Percentiles rank a stretch among this genome's conserved stretches.
These are phyloP conservation scores for Grammomys surdaster DNA, from an alignment of 2,113 vertebrate genomes.

Conservation along the genomic window DNA sequence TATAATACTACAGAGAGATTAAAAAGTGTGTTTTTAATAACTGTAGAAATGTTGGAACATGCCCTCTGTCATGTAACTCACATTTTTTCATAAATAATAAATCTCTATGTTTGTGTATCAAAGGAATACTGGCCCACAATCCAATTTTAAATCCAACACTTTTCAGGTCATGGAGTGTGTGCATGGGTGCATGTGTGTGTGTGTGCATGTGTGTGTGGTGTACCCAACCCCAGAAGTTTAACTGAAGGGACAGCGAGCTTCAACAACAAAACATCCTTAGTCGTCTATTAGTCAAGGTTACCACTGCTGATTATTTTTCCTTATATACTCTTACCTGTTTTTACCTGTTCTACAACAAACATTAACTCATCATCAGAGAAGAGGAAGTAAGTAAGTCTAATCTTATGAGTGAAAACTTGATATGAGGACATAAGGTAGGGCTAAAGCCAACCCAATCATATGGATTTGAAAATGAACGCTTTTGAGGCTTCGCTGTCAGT, in stretches of 20 bases:
- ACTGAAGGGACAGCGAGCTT: neutral
- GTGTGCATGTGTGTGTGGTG: neutral
- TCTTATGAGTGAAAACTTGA: neutral
- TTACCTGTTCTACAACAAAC: neutral
- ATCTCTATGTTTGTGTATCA: conserved; percentile 15
- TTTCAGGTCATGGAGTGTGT: neutral
- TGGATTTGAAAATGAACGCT: neutral
- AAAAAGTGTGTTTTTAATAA: conserved; percentile 17
- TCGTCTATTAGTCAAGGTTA: neutral
- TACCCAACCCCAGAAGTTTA: neutral
- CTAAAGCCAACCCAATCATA: neutral
- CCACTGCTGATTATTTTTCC: neutral
- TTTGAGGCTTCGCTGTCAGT: neutral
- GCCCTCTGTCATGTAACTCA: neutral
- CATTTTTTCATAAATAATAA: conserved; percentile 16
- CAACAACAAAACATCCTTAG: neutral
- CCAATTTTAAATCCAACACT: conserved; percentile 30
- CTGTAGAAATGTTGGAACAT: conserved; percentile 1
- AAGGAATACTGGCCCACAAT: neutral
- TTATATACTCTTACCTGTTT: conserved; percentile 34
- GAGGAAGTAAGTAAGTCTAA: conserved; percentile 22
- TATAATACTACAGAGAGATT: neutral
- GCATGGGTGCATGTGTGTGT: neutral
- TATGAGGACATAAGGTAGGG: neutral
- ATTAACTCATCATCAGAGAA: conserved; percentile 41